Percentiles rank a stretch among this genome's conserved stretches.
phyloP scores from a whole-genome alignment of 2,888 invertebrate genomes.

The Troides helena region DNA sequence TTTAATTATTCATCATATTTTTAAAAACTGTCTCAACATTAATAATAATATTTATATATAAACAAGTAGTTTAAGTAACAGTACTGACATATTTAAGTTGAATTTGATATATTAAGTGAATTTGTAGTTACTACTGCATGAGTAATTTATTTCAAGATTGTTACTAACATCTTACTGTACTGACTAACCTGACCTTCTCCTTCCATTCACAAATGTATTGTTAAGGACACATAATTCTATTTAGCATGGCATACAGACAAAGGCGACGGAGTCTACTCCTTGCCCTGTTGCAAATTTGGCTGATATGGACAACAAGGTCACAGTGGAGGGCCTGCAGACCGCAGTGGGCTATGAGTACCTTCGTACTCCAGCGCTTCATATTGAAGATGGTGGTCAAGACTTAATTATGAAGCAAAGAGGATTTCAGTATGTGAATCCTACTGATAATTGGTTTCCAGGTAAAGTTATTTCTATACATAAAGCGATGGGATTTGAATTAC shows the following conservation, averaged over 20 bases:
- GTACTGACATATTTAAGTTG: not conserved
- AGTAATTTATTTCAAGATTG: slow-evolving; percentile 16
- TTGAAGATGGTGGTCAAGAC: slow-evolving; percentile 86
- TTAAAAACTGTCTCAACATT: not conserved
- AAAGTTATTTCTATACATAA: not conserved
- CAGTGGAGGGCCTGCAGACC: slow-evolving; percentile 85
- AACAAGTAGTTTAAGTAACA: not conserved
- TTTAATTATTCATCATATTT: not conserved
- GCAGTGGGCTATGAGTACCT: slow-evolving; percentile 92
- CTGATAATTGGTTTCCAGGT: slow-evolving; percentile 93
- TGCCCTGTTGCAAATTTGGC: slow-evolving; percentile 91
- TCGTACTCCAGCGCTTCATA: slow-evolving; percentile 83
- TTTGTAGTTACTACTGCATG: not conserved
- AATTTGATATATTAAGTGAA: not conserved
- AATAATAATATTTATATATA: not conserved
- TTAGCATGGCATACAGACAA: slow-evolving; percentile 89
- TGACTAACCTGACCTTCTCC: slow-evolving; percentile 46
- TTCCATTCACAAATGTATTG: slow-evolving; percentile 45
- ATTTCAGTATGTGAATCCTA: slow-evolving; percentile 92
- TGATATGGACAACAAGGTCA: slow-evolving; percentile 86
- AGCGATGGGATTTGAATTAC: not conserved
- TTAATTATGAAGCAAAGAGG: slow-evolving; percentile 88
- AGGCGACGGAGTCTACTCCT: slow-evolving; percentile 91
- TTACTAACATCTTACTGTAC: slow-evolving; percentile 37
- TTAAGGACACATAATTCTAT: slow-evolving; percentile 74